These are phyloP conservation scores for Cheilosia pagana DNA, from an alignment of 2,888 invertebrate species.

Conservation along the genomic window DNA sequence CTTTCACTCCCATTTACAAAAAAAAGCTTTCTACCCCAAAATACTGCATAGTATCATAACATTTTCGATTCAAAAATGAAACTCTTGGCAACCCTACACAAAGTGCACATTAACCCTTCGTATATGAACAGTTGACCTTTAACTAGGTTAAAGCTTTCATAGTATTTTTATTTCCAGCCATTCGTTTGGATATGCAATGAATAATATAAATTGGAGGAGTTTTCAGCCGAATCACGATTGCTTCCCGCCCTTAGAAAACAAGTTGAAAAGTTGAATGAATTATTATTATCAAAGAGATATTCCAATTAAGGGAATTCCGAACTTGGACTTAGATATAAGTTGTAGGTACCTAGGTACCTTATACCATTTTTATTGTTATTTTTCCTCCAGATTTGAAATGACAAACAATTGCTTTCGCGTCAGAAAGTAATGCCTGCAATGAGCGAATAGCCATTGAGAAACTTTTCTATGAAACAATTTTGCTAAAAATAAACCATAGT, in stretches of 20 bases:
- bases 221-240: neutral
- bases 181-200: constrained; percentile 2
- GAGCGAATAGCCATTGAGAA: neutral
- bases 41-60: too few relatives aligned
- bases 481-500: neutral
- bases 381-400: neutral
- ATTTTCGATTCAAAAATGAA: neutral
- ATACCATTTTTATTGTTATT: neutral
- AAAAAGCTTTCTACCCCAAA: too few relatives aligned
- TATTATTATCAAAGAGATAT: neutral
- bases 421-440: neutral
- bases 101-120: constrained; percentile 54
- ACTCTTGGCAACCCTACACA: constrained; percentile 30
- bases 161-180: constrained; percentile 19
- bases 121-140: constrained; percentile 79
- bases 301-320: neutral
- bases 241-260: neutral
- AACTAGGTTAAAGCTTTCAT: constrained; percentile 82
- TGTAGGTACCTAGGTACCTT: neutral
- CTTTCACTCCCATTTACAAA: too few relatives aligned
- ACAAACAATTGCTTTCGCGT: neutral
- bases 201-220: neutral
- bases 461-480: constrained; percentile 12
- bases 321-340: neutral
- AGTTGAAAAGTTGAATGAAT: neutral